Evolutionary conservation across 2,888 invertebrate species (phyloP).

Genomic region (Cryptophagus acutangulus): DNA sequence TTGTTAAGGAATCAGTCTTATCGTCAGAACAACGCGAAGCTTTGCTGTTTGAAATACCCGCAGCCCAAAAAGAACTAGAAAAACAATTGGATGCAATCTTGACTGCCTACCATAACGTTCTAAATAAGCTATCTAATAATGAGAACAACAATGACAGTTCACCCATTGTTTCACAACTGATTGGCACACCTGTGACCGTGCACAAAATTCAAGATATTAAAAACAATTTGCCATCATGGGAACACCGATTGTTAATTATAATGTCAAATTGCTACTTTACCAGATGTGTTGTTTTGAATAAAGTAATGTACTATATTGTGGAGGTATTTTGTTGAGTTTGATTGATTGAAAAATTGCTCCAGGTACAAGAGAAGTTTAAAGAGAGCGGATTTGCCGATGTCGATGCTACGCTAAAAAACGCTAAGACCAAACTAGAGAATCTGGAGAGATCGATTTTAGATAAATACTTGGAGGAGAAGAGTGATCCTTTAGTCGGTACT

Average conservation of each 20-base stretch:
- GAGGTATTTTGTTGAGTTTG: too few species aligned
- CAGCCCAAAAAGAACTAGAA: conserved; percentile 50
- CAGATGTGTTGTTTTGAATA: conserved; percentile 70
- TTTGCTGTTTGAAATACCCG: conserved; percentile 52
- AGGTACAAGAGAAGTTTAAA: conserved; percentile 38
- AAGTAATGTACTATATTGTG: too few species aligned
- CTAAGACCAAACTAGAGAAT: conserved; percentile 58
- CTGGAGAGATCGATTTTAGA: conserved; percentile 66
- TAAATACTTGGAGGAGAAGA: conserved; percentile 82
- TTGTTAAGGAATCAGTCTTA: conserved; percentile 65
- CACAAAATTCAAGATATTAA: conserved; percentile 35
- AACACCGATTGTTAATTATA: conserved; percentile 76
- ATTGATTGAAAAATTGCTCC: conserved; percentile 27
- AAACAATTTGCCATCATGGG: conserved; percentile 58
- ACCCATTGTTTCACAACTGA: conserved; percentile 58
- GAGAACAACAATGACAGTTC: conserved; percentile 58
- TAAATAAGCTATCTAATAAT: conserved; percentile 69
- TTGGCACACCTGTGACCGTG: conserved; percentile 55
- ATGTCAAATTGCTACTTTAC: conserved; percentile 87
- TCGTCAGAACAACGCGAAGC: conserved; percentile 65
- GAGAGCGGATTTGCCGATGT: conserved; percentile 68
- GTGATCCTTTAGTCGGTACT: conserved; percentile 91
- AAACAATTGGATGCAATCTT: conserved; percentile 58
- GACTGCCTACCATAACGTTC: conserved; percentile 59
- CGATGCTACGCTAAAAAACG: conserved; percentile 62